A percentile compares a stretch with the other conserved stretches of the same genome.
Conservation (phyloP, 2,113 vertebrate genomes). For the Lipotes vexillifer region DNA sequence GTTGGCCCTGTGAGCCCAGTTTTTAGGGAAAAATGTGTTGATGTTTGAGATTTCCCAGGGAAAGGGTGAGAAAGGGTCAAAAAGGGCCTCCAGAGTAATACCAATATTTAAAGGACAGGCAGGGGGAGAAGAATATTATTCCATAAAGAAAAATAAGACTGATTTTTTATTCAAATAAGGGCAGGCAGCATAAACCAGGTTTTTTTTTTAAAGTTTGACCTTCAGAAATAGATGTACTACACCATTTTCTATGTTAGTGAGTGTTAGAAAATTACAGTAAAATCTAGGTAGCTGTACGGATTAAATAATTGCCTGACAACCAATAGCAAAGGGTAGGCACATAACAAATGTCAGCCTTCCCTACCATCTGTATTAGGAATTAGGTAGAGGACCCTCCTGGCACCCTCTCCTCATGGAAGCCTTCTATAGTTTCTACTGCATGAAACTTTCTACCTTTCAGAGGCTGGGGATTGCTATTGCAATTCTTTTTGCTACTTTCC, state of each 20-base stretch:
- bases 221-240: background rate
- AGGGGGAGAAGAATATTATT: background rate
- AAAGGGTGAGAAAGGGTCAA: background rate
- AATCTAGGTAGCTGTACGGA: background rate
- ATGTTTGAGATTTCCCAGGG: background rate
- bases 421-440: background rate
- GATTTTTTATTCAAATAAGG: background rate
- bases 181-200: background rate
- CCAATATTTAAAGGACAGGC: background rate
- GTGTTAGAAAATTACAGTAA: background rate
- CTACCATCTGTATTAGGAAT: background rate
- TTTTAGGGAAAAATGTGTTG: background rate
- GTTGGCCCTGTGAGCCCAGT: background rate
- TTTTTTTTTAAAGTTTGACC: background rate
- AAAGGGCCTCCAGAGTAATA: background rate
- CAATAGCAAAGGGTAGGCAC: background rate
- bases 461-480: background rate
- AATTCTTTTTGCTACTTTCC: background rate
- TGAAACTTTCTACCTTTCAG: background rate
- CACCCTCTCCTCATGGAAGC: background rate
- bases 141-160: background rate
- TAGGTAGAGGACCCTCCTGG: background rate
- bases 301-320: background rate
- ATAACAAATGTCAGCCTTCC: background rate
- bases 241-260: background rate